Evolutionary conservation across 2,797 vertebrate species (phyloP), one percentile per base, ranked within the genome.

Genomic region (Channa striata): DNA sequence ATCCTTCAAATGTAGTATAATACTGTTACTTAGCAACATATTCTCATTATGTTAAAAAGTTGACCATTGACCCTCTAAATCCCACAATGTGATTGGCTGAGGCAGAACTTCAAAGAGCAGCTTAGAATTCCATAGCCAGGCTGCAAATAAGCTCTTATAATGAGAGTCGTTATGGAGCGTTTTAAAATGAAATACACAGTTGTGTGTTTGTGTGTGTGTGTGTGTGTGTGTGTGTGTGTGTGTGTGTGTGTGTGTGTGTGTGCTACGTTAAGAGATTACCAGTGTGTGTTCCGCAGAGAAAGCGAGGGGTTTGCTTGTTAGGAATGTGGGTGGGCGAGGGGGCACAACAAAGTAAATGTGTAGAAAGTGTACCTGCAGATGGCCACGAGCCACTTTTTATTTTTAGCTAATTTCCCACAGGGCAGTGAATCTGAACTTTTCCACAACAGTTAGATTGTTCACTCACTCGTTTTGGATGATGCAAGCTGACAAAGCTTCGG

Each of bases 71-170:
- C 82, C 84, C 60, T 76, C 42, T 66, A 85, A 89, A 82, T 87
- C 83, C 71, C 44, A 17, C 19, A 5, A 51, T 74, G 30, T 63
- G 61, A 91, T 90, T 87, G 87, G 83, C 66, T 85, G 58, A 85
- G 80, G 72, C 73, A 65, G 57, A 76, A 89, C 88, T 86, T 92
- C 87, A 93, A 91, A 91, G 82, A 80, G 70, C 62, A 81, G 88
- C 78, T 91, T 87, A 90, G 84, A 86, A 87, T 87, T 92, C 81
- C 59, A 59, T 67, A 66, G 87, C 87, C 82, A 71, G 44, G 76
- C 81, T 76, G 73, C 66, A 88, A 91, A 89, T 91, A 92, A 91
- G 85, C 86, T 77, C 78, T 80, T 34, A 78, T 91, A 89, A 92
- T 89, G 89, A 89, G 83, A 88, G 82, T 74, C 83, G 80, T 89